Evolutionary conservation across 2,113 vertebrate genomes (phyloP).

Genomic region (Syngnathus floridae): DNA sequence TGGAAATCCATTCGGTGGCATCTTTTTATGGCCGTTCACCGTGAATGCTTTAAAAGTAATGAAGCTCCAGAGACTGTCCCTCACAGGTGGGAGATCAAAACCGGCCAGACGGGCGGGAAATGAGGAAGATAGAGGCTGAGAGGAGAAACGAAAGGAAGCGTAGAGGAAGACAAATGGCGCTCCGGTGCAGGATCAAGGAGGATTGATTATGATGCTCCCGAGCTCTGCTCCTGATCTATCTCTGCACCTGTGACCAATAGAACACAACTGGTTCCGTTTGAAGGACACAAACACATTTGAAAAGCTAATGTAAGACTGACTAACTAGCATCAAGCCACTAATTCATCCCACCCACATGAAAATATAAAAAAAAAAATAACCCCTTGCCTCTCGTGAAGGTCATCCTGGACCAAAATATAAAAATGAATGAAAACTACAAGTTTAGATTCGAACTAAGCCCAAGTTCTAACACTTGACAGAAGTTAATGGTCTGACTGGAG

Average conservation of each 20-base stretch:
- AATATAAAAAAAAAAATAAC: no score
- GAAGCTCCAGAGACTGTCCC: constrained; percentile 55
- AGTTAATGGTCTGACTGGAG: constrained; percentile 48
- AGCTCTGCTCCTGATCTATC: constrained; percentile 28
- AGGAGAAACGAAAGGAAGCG: constrained; percentile 36
- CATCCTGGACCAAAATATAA: no score
- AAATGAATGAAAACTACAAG: background rate
- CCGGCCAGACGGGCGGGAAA: constrained; percentile 35
- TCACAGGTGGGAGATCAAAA: constrained; percentile 51
- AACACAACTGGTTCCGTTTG: background rate
- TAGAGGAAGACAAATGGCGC: constrained; percentile 61
- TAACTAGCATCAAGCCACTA: background rate
- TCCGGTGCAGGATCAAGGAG: constrained; percentile 52
- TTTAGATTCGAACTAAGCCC: background rate
- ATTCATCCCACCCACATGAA: no score
- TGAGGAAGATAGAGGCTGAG: constrained; percentile 42
- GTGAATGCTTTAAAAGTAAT: constrained; percentile 60
- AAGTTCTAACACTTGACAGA: constrained; percentile 44
- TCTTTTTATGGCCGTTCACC: constrained; percentile 59
- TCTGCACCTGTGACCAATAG: constrained; percentile 19
- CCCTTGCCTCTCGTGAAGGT: no score
- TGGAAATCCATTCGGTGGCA: constrained; percentile 56
- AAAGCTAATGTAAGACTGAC: background rate
- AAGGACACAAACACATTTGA: background rate
- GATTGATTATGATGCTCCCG: constrained; percentile 57